Percentiles rank a stretch among this genome's conserved stretches.
These are phyloP conservation scores for Mastacembelus armatus DNA, from an alignment of 2,797 vertebrate genomes.

Conservation along the genomic window DNA sequence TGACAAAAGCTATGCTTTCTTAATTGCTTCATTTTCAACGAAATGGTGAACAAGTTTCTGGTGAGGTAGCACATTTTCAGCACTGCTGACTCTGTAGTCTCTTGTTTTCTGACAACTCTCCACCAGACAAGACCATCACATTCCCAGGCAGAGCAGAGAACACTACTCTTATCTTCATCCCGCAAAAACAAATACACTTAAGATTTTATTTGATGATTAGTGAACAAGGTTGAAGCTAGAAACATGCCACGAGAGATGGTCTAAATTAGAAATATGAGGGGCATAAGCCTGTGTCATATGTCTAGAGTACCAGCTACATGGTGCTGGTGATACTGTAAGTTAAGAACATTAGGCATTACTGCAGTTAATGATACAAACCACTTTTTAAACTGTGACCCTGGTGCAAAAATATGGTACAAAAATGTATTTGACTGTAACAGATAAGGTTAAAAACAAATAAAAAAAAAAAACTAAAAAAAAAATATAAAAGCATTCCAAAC, in stretches of 20 bases:
- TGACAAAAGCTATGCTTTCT: not conserved
- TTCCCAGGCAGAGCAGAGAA: slow-evolving; percentile 1
- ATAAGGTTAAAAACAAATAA: too few species aligned
- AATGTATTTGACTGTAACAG: too few species aligned
- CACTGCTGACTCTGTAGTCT: slow-evolving; percentile 4
- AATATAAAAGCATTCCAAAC: too few species aligned
- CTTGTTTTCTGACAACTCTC: not conserved
- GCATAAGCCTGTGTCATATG: not conserved
- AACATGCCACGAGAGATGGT: not conserved
- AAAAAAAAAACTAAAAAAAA: too few species aligned
- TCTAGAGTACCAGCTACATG: not conserved
- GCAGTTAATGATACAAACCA: too few species aligned
- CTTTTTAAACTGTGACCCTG: too few species aligned
- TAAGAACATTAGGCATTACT: too few species aligned
- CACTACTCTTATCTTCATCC: not conserved
- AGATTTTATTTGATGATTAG: not conserved
- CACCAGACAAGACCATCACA: slow-evolving; percentile 1
- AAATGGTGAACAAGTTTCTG: not conserved
- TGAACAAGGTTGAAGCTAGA: not conserved
- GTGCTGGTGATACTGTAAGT: too few species aligned
- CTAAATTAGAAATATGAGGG: not conserved
- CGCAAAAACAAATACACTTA: not conserved
- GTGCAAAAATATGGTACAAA: too few species aligned
- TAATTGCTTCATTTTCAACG: not conserved
- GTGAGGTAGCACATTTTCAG: slow-evolving; percentile 27